These are phyloP conservation scores for Neomorphus geoffroyi DNA, from an alignment of 2,797 vertebrate genomes.

Conservation along the genomic window DNA sequence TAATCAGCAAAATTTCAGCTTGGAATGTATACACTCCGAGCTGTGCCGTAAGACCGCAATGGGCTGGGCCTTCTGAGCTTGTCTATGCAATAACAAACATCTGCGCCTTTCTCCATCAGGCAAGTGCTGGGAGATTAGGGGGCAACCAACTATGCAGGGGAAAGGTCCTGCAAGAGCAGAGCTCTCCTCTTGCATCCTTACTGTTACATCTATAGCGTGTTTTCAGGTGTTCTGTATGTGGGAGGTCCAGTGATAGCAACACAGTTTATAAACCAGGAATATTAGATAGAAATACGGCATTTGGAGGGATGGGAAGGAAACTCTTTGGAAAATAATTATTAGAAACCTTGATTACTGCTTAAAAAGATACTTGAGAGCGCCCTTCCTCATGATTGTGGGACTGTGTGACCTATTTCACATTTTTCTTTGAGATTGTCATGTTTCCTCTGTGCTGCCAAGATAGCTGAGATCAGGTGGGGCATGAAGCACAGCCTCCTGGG, in stretches of 20 bases:
- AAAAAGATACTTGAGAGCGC: background rate
- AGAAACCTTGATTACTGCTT: background rate
- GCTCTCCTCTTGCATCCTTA: background rate
- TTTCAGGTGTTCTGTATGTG: background rate
- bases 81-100: constrained; percentile 2
- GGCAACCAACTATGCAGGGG: background rate
- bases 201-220: accelerated
- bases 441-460: constrained; percentile 8
- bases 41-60: background rate
- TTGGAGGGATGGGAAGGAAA: background rate
- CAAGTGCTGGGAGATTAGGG: background rate
- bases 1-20: background rate
- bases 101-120: background rate
- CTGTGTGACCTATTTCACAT: background rate
- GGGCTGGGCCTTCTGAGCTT: background rate
- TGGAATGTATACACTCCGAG: constrained; percentile 18
- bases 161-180: background rate
- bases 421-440: background rate
- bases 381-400: background rate
- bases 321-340: background rate
- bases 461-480: background rate
- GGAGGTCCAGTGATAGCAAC: background rate
- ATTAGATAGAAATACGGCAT: background rate
- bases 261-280: background rate
- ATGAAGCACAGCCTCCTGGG: background rate